Base-by-base conservation (phyloP, 2,888 invertebrate species). In the Incurvaria masculella region DNA sequence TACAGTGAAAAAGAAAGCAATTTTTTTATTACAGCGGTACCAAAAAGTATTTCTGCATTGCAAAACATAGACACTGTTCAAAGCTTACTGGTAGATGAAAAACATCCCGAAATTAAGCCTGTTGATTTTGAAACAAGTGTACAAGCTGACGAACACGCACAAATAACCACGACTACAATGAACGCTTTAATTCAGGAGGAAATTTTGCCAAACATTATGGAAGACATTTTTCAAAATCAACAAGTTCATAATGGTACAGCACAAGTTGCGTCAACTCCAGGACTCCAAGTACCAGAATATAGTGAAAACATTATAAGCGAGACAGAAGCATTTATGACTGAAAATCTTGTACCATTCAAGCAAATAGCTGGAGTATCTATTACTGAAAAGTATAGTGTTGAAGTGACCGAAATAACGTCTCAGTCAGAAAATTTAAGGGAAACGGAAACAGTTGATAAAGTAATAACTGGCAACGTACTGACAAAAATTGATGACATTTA, bases 151-250 rank as follows among this genome's bases (percentile, higher is more conserved):
- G 70, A 58, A n/a, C 72, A 63, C 44, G 73, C 74, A 3, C 63
- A 61, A 42, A 61, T 65, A 53, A 66, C 60, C 42, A 62, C 79
- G 45, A 68, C 80, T 16, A 76, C 80, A 53, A 72, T 65, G 52
- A 82, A 86, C 57, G 86, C 86, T 16, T 62, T 84, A 47, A 78
- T 78, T 45, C 79, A 76, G 54, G 81, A 72, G 55, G 76, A 86
- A 78, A 68, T 82, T 21, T 66, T 81, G 44, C 61, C 82, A 21
- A 69, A 73, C 57, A 65, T 71, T 11, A 73, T 71, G 14, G 75
- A 80, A 58, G 65, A 78, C n/a, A 55, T 62, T 42, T 56, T 76
- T 4, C 53, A 60, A 27, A 55, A 53, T 16, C 53, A 59, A 44
- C 51, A 64, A 51, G 62, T 57, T 42, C 55, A 61, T 20, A 56